Evolutionary conservation across 2,113 vertebrate species (phyloP), one percentile per base, ranked within the genome.

Genomic region (Centropristis striata): DNA sequence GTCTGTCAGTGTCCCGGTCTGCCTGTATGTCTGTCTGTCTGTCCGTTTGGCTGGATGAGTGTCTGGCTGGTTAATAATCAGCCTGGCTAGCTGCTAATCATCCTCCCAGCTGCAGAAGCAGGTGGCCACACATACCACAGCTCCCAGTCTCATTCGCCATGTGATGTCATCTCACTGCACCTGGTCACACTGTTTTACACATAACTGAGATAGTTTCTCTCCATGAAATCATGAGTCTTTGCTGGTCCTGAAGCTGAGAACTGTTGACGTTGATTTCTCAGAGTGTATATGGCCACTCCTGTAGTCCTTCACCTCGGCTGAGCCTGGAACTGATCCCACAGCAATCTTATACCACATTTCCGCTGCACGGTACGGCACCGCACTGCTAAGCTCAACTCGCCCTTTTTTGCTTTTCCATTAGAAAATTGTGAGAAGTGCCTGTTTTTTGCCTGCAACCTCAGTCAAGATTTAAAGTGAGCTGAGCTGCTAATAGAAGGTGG

Each of bases 91-190:
- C 79, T 71, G 81, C 75, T 91, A 90, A 89, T 91, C 86, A 82
- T 78, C 78, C 71, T 78, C 82, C 79, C 90, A 90, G 88, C 89
- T 92, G 89, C 77, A 88, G 83, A 85, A 90, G 86, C 92, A 94
- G 92, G 90, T 94, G 93, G 88, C 50, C 72, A 42, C 71, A 81
- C 90, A 92, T 92, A 87, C 86, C 91, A 81, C 60, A 80, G 72
- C 82, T 86, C 78, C 81, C 84, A 75, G 84, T 69, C 69, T 75
- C 79, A 84, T 84, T 74, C 85, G 60, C 75, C 42, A 70, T 84
- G 86, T 88, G 85, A 93, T 83, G 88, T 89, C 90, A 92, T 92
- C 86, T 69, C 51, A 59, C 41, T 58, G 86, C 91, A 88, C 90
- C 88, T 90, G 89, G 80, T 66, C 75, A 83, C 58, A 65, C 39